Conservation (phyloP, 2,888 invertebrate species). For the Linnaemya tessellans region DNA sequence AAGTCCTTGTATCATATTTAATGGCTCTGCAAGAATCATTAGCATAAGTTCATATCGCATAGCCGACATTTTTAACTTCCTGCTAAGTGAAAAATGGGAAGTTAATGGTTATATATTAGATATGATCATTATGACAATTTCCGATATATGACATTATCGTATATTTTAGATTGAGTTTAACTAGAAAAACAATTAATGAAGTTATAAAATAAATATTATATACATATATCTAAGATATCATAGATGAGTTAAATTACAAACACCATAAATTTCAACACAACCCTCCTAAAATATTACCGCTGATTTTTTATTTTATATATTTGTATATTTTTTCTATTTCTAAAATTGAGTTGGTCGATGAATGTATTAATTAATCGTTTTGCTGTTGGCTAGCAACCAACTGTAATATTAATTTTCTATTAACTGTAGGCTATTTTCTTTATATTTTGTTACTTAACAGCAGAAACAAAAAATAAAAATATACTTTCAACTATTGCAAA, state of each 20-base stretch:
- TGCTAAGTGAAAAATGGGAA: too few relatives aligned
- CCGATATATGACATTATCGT: too few relatives aligned
- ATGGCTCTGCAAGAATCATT: too few relatives aligned
- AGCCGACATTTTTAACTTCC: too few relatives aligned
- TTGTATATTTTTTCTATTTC: neutral
- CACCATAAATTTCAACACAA: neutral
- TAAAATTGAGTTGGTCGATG: neutral
- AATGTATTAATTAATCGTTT: neutral
- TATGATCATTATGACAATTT: too few relatives aligned
- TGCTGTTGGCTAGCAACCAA: conserved; percentile 16
- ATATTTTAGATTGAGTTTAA: too few relatives aligned
- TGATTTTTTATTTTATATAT: neutral
- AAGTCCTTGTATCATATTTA: too few relatives aligned
- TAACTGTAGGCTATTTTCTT: conserved; percentile 34
- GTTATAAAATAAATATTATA: too few relatives aligned
- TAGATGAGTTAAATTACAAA: neutral
- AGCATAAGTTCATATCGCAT: too few relatives aligned
- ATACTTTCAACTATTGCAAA: conserved; percentile 14
- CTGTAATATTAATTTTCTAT: neutral
- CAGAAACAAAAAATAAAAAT: neutral
- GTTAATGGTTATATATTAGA: too few relatives aligned
- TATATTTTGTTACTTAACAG: neutral
- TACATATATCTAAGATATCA: too few relatives aligned
- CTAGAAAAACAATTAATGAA: too few relatives aligned
- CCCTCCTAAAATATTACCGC: neutral